Evolutionary conservation across 2,888 invertebrate species (phyloP).

Genomic region (Rhingia campestris): DNA sequence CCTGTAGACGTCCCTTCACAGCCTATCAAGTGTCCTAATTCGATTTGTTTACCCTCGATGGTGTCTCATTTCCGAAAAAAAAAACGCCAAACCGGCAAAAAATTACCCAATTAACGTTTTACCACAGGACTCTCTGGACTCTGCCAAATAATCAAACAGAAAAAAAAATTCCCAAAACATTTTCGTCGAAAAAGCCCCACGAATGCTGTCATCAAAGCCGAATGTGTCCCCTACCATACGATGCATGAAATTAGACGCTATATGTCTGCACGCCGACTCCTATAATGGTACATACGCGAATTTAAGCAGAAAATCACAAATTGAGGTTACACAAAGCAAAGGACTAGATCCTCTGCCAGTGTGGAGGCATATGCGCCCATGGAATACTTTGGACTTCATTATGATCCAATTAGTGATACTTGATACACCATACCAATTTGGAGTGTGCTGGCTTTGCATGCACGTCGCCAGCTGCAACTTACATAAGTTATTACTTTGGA

Average conservation of each 20-base stretch:
- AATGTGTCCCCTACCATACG: constrained; percentile 18
- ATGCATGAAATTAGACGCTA: constrained; percentile 61
- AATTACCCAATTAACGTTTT: constrained; percentile 2
- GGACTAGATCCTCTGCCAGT: background rate
- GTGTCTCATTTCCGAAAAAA: background rate
- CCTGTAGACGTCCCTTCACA: background rate
- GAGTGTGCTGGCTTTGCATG: background rate
- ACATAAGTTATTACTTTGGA: constrained; percentile 64
- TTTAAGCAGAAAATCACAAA: constrained; percentile 59
- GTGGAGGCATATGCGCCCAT: background rate
- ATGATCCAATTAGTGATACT: constrained; percentile 65
- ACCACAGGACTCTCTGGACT: background rate
- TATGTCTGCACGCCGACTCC: background rate
- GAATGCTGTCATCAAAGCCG: constrained; percentile 11
- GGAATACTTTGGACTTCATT: constrained; percentile 60
- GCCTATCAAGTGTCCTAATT: background rate
- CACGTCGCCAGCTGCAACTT: constrained; percentile 11
- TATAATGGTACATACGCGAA: constrained; percentile 25
- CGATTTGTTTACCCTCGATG: background rate
- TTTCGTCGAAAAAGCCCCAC: background rate
- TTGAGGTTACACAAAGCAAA: constrained; percentile 7
- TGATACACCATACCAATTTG: constrained; percentile 34
- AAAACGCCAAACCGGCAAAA: background rate
- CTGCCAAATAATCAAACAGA: background rate
- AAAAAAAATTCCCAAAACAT: background rate